Evolutionary conservation across 30 jellyfish, hydroid and myxozoan species (phyloP).

Genomic region (Pelagia noctiluca): DNA sequence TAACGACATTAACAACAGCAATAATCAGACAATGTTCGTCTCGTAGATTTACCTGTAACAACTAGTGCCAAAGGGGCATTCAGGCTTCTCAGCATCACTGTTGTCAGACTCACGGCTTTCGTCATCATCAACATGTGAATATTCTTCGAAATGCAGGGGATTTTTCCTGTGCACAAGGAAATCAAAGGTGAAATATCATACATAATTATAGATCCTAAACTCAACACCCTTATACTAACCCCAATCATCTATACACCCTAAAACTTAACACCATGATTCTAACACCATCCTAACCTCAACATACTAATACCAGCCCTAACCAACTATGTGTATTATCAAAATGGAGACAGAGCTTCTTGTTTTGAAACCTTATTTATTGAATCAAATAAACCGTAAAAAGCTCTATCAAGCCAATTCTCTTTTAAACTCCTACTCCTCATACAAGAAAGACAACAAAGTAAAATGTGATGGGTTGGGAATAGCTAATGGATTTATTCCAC

Average conservation of each 20-base stretch:
- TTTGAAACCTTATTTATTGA: too few species aligned
- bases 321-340: too few species aligned
- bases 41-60: constrained; percentile 70
- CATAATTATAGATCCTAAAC: background rate
- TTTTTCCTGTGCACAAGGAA: constrained; percentile 51
- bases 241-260: background rate
- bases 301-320: too few species aligned
- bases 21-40: background rate
- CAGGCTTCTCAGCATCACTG: constrained; percentile 45
- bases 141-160: constrained; percentile 77
- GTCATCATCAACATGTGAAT: constrained; percentile 54
- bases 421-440: too few species aligned
- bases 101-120: constrained; percentile 1
- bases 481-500: too few species aligned
- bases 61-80: constrained; percentile 78
- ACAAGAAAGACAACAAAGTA: too few species aligned
- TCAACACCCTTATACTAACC: background rate
- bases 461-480: too few species aligned
- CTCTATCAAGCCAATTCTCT: too few species aligned
- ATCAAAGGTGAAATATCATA: background rate
- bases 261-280: background rate
- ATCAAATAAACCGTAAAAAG: too few species aligned
- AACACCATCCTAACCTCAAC: too few species aligned
- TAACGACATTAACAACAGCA: background rate
- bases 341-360: too few species aligned